These are phyloP conservation scores for Neoscelio sp. DNA, from an alignment of 2,888 invertebrate genomes.

Conservation along the genomic window DNA sequence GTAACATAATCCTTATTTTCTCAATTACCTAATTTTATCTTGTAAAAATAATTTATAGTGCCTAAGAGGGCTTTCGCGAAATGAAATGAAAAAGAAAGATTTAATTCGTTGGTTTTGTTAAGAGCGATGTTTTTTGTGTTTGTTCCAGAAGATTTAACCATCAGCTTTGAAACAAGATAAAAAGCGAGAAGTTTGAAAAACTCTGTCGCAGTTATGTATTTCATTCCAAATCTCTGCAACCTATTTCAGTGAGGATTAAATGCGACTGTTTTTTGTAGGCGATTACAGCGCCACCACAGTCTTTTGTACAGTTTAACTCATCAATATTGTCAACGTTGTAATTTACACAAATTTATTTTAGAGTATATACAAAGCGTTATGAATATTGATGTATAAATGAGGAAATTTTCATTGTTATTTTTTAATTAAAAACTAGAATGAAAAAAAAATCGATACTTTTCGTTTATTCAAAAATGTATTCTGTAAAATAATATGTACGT, in stretches of 20 bases:
- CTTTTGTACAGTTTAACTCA: not conserved
- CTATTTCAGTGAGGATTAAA: conserved; percentile 4
- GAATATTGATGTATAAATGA: too few relatives aligned
- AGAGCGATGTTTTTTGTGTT: conserved; percentile 18
- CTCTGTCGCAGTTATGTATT: conserved; percentile 19
- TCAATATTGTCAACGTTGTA: not conserved
- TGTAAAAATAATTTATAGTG: not conserved
- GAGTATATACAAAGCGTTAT: too few relatives aligned
- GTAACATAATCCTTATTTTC: too few relatives aligned
- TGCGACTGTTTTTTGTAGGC: not conserved
- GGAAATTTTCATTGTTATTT: too few relatives aligned
- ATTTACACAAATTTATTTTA: too few relatives aligned
- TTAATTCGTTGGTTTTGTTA: conserved; percentile 31
- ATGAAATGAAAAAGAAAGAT: conserved; percentile 10
- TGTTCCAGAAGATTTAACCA: conserved; percentile 42
- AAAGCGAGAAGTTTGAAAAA: conserved; percentile 29
- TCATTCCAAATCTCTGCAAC: conserved; percentile 6
- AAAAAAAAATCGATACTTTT: too few relatives aligned
- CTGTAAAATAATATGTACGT: not conserved
- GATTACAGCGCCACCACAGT: not conserved
- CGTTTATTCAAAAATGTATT: too few relatives aligned
- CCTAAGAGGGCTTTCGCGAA: conserved; percentile 8
- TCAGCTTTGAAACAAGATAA: conserved; percentile 40
- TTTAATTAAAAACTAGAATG: too few relatives aligned
- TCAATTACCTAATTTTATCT: conserved; percentile 28